These are phyloP conservation scores for Trichomycterus rosablanca DNA, from an alignment of 2,113 vertebrate species.

Conservation along the genomic window DNA sequence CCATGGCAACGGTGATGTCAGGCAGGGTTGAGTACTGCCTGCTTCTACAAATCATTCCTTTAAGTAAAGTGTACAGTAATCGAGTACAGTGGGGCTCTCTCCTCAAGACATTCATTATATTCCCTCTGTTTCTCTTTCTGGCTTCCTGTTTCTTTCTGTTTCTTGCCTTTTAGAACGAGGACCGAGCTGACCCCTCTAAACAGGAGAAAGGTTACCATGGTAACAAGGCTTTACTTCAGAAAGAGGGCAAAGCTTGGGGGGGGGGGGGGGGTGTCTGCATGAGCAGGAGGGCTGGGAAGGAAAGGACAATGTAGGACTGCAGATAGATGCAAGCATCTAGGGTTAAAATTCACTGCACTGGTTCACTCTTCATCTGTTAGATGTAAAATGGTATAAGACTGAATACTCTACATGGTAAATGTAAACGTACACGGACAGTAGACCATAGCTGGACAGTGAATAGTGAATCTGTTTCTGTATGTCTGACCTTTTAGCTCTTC, in stretches of 20 bases:
- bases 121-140: conserved; percentile 2
- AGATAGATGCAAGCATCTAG: not conserved
- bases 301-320: not conserved
- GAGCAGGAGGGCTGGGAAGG: not conserved
- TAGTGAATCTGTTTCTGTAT: conserved; percentile 6
- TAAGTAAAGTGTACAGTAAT: conserved; percentile 83
- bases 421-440: not conserved
- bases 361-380: not conserved
- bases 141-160: not conserved
- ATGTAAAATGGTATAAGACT: not conserved
- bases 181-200: conserved; percentile 84
- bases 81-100: conserved; percentile 89
- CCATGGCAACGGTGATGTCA: conserved; percentile 97
- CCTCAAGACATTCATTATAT: conserved; percentile 90
- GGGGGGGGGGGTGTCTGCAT: conserved; percentile 32
- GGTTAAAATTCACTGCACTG: not conserved
- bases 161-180: conserved; percentile 49
- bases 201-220: conserved; percentile 82
- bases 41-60: conserved; percentile 96
- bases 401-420: not conserved
- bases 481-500: conserved; percentile 31
- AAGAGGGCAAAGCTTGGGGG: conserved; percentile 49
- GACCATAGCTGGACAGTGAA: not conserved
- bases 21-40: conserved; percentile 84
- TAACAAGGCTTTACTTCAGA: conserved; percentile 70